phyloP scores from a whole-genome alignment of 2,797 vertebrate species.

The Diglossa cyanea region DNA sequence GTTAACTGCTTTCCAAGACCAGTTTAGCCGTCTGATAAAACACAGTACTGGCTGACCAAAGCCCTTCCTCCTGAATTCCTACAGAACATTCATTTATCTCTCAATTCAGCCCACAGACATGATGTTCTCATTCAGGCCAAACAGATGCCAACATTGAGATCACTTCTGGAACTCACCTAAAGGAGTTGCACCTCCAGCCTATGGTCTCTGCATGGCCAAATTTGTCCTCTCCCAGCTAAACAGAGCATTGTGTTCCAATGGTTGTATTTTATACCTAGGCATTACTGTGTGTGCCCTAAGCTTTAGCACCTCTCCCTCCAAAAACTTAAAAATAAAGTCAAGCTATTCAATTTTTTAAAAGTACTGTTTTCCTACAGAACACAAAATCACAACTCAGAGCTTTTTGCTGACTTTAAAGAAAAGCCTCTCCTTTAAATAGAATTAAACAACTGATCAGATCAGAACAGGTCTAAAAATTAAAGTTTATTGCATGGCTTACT shows the following conservation, averaged over 20 bases:
- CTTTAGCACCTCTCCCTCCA: not conserved
- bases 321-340: not conserved
- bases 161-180: not conserved
- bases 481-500: not conserved
- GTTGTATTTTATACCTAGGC: not conserved
- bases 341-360: not conserved
- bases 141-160: not conserved
- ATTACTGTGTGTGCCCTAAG: accelerated
- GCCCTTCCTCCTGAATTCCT: not conserved
- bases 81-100: not conserved
- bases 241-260: accelerated
- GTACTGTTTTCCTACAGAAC: not conserved
- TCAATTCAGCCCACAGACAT: accelerated
- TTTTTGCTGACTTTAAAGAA: not conserved
- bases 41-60: not conserved
- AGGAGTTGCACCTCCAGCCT: not conserved
- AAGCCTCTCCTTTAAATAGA: not conserved
- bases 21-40: not conserved
- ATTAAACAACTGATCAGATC: not conserved
- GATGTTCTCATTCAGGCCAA: not conserved
- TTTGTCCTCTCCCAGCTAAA: not conserved
- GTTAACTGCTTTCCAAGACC: not conserved
- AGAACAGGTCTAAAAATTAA: not conserved
- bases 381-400: not conserved
- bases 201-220: not conserved